These are phyloP conservation scores for Epistrophe grossulariae DNA, from an alignment of 2,888 invertebrate genomes.

Conservation along the genomic window DNA sequence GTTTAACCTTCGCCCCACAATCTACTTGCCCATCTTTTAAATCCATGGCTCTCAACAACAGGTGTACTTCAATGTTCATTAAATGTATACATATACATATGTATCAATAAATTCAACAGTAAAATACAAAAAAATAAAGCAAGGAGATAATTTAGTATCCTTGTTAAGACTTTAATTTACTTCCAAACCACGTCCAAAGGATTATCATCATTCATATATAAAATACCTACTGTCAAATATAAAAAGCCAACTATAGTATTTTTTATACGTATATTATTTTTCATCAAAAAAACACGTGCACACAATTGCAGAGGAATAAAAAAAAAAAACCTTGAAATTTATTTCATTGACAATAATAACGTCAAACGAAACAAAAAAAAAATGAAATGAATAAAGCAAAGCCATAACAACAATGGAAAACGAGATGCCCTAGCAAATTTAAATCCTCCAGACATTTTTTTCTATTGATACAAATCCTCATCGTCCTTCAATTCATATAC, in stretches of 20 bases:
- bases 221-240: constrained; percentile 7
- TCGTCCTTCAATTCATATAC: not conserved
- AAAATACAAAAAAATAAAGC: not conserved
- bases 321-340: constrained; percentile 54
- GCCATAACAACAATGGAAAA: constrained; percentile 40
- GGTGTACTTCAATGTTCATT: not conserved
- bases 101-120: not conserved
- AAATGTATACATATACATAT: not conserved
- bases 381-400: not conserved
- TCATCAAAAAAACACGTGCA: constrained; percentile 2
- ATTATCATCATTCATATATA: constrained; percentile 24
- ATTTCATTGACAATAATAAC: constrained; percentile 49
- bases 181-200: constrained; percentile 36
- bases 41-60: not conserved
- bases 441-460: constrained; percentile 49
- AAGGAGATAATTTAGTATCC: constrained; percentile 23
- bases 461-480: constrained; percentile 31
- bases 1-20: too few relatives aligned
- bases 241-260: constrained; percentile 6
- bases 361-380: constrained; percentile 6
- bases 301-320: constrained; percentile 10
- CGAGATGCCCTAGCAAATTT: constrained; percentile 53
- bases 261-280: not conserved
- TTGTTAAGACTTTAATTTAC: constrained; percentile 38
- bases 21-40: not conserved